Percentiles rank a stretch among this genome's conserved stretches.
Evolutionary conservation across 2,888 invertebrate genomes (phyloP).

Genomic region (Mylabris sibirica): DNA sequence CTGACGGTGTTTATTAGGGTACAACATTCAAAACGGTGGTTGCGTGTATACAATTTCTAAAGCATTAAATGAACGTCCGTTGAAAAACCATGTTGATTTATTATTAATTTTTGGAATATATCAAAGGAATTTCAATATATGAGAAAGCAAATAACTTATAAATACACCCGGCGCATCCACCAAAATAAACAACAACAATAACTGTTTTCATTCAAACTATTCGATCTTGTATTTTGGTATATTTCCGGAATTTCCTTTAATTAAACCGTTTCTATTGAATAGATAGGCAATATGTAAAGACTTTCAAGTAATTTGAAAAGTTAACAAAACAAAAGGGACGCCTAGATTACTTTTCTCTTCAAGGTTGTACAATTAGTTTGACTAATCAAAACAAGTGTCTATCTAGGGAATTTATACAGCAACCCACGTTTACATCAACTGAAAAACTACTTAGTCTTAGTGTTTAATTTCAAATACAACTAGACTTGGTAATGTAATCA

Average conservation of each 20-base stretch:
- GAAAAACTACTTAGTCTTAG: constrained; percentile 30
- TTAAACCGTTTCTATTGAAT: too few relatives aligned
- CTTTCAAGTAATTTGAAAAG: background rate
- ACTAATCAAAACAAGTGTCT: constrained; percentile 42
- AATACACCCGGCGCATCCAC: constrained; percentile 6
- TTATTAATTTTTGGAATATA: background rate
- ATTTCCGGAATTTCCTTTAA: too few relatives aligned
- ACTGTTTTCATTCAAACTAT: too few relatives aligned
- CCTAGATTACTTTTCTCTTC: constrained; percentile 15
- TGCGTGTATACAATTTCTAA: background rate
- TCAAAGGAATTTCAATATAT: background rate
- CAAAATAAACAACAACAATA: background rate
- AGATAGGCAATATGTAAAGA: too few relatives aligned
- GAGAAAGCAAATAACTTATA: background rate
- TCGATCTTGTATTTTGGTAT: too few relatives aligned
- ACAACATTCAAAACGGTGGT: background rate
- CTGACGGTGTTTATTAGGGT: constrained; percentile 15
- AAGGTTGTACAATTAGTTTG: constrained; percentile 38
- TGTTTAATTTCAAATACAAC: constrained; percentile 26
- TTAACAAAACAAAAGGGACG: background rate
- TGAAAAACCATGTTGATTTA: constrained; percentile 15
- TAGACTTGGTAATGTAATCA: constrained; percentile 34
- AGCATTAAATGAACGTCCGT: background rate
- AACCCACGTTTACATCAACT: constrained; percentile 17
- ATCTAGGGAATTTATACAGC: constrained; percentile 37